Evolutionary conservation across 2,113 vertebrate species (phyloP), one percentile per base, ranked within the genome.

Genomic region (Sinocyclocheilus maitianheensis): DNA sequence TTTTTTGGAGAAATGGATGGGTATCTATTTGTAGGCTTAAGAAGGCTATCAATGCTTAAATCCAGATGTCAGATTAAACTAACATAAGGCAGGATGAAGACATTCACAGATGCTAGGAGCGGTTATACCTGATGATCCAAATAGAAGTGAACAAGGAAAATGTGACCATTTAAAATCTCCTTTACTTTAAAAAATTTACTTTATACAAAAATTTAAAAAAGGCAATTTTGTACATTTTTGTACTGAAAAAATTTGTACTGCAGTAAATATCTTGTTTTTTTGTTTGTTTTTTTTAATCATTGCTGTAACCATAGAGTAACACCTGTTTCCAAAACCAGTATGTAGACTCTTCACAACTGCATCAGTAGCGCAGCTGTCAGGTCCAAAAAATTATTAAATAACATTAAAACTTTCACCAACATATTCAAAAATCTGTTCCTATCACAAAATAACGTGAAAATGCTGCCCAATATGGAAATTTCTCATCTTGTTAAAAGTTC

Each of bases 1-100:
- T 81, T 37, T 83, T 85, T 30, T 86, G 30, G 71, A 34, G n/a
- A 85, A 89, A 88, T 88, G 77, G 77, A 88, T 88, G 34, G 58
- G 24, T 43, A 86, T 88, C 69, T 86, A 76, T 72, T 20, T 53
- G 26, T 62, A 60, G 34, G 46, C 81, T 84, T 86, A 69, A 72
- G 24, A 63, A 65, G 20, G 24, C 75, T 71, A 79, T 79, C 76
- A 85, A 16, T 22, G 24, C 24, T 34, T 82, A 53, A 82, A 69
- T 82, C 46, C 63, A 82, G 63, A 53, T 82, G 43, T 69, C 80
- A 71, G 46, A 82, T n/a, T 69, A 69, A 71, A 82, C 62, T 30
- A 82, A 53, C 62, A 53, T 55, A 9, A 18, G 13, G 43, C 14
- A 34, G 46, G 40, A 51, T 11, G 16, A 82, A 69, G 80, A 82